These are phyloP conservation scores for Falco cherrug DNA, from an alignment of 2,797 vertebrate genomes.

Conservation along the genomic window DNA sequence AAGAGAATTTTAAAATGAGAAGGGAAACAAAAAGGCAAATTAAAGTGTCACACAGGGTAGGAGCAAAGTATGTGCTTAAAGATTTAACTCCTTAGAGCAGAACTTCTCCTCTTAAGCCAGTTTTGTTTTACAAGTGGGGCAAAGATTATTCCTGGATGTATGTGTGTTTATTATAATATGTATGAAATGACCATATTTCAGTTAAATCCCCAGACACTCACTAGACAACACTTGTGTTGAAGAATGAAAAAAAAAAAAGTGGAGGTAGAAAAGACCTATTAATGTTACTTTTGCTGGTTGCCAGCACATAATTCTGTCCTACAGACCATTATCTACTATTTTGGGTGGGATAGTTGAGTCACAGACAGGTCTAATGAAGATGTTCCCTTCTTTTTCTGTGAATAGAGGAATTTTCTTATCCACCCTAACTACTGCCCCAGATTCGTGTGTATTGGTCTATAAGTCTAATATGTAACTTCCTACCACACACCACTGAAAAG, in stretches of 20 bases:
- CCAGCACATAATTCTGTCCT: neutral
- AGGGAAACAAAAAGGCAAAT: neutral
- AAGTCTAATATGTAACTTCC: constrained; percentile 10
- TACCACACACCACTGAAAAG: neutral
- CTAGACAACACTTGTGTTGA: neutral
- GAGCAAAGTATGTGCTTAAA: neutral
- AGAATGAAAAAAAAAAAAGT: neutral
- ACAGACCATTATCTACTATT: neutral
- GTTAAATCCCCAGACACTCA: neutral
- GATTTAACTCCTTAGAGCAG: neutral
- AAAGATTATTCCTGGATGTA: neutral
- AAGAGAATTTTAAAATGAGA: neutral
- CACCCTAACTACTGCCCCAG: neutral
- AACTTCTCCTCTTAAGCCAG: neutral
- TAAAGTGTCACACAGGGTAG: neutral
- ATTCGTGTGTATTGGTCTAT: neutral
- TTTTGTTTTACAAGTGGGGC: neutral
- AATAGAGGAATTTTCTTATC: neutral
- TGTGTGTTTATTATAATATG: neutral
- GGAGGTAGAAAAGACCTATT: neutral
- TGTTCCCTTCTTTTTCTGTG: neutral
- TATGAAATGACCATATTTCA: neutral
- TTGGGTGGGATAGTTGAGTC: neutral
- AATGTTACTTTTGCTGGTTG: neutral
- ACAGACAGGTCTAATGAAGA: neutral